These are phyloP conservation scores for Bugulina stolonifera DNA, from an alignment of 2,888 invertebrate species.

Conservation along the genomic window DNA sequence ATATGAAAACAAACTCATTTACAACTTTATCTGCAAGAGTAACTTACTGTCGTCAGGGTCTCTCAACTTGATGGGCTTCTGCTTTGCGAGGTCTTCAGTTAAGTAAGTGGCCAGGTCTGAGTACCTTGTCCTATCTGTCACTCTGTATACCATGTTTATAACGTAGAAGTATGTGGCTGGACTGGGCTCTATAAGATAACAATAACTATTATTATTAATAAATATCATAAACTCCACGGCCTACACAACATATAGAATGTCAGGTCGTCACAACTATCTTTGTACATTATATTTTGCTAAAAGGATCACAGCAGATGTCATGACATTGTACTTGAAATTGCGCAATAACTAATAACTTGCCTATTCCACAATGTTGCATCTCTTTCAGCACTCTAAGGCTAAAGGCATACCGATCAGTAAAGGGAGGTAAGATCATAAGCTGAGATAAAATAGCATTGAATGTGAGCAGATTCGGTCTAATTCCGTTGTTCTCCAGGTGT, in stretches of 20 bases:
- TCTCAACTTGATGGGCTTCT: background rate
- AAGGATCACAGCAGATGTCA: too few relatives aligned
- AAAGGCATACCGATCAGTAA: background rate
- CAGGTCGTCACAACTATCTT: too few relatives aligned
- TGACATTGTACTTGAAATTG: too few relatives aligned
- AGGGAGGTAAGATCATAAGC: background rate
- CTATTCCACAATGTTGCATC: slow-evolving; percentile 4
- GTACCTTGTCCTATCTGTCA: background rate
- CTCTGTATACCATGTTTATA: slow-evolving; percentile 8
- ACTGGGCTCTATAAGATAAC: slow-evolving; percentile 12
- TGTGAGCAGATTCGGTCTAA: background rate
- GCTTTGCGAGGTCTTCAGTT: background rate
- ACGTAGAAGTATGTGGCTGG: background rate
- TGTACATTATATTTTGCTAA: too few relatives aligned
- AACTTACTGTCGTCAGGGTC: slow-evolving; percentile 9
- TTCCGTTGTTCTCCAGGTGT: slow-evolving; percentile 9
- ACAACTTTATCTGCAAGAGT: too few relatives aligned
- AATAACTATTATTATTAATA: too few relatives aligned
- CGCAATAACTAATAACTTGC: background rate
- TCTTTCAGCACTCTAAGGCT: background rate
- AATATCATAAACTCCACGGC: too few relatives aligned
- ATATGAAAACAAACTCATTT: too few relatives aligned
- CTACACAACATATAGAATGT: too few relatives aligned
- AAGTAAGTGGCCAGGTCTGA: background rate
- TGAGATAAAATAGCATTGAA: background rate